A percentile compares a stretch with the other conserved stretches of the same genome.
Evolutionary conservation across 2,113 vertebrate genomes (phyloP).

Genomic region (Ptilonorhynchus violaceus): DNA sequence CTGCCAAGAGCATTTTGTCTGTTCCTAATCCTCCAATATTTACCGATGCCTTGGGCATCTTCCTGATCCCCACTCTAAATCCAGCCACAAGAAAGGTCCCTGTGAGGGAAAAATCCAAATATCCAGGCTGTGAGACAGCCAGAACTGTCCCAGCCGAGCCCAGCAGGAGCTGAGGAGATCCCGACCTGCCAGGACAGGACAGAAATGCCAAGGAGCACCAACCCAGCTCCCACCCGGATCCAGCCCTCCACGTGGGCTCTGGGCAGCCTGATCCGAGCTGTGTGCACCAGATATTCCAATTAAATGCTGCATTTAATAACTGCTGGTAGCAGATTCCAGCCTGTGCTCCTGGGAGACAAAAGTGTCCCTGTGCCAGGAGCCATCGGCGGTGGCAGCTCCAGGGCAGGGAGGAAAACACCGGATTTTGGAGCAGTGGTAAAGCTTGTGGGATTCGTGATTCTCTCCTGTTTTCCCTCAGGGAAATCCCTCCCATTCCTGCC

Average conservation of each 20-base stretch:
- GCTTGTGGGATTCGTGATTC: neutral
- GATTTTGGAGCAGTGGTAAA: neutral
- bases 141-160: neutral
- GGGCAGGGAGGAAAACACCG: rapidly evolving
- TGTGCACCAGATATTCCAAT: rapidly evolving
- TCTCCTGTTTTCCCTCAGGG: neutral
- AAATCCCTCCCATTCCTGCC: neutral
- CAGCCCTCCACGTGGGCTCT: neutral
- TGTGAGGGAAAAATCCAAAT: neutral
- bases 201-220: neutral
- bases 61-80: neutral
- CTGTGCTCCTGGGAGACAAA: neutral
- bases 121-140: neutral
- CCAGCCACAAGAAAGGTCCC: neutral
- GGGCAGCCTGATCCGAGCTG: neutral
- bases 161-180: neutral
- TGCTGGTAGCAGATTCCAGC: neutral
- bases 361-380: neutral
- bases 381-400: neutral
- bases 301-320: neutral
- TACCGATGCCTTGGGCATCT: neutral
- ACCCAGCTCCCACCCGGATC: neutral
- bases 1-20: neutral
- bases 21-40: neutral
- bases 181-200: neutral